Conservation (phyloP, 2,113 vertebrate genomes). For the Lamprotornis superbus region DNA sequence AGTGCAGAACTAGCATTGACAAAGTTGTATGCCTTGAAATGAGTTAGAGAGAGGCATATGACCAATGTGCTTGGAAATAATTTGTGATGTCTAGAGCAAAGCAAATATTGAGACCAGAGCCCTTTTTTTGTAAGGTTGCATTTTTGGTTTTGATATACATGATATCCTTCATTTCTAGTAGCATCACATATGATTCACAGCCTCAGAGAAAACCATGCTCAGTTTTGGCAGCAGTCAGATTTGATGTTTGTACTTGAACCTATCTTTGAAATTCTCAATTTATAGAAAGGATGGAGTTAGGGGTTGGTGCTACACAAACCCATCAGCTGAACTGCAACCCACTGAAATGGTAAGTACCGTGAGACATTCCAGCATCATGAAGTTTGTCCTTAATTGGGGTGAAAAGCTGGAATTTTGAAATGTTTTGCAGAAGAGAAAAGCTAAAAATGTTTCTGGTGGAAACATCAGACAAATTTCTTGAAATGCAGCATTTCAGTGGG, state of each 20-base stretch:
- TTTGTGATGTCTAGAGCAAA: neutral
- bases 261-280: neutral
- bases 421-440: neutral
- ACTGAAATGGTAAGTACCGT: neutral
- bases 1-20: neutral
- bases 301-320: neutral
- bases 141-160: neutral
- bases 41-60: neutral
- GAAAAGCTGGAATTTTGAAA: conserved; percentile 5
- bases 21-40: neutral
- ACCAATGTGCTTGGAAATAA: neutral
- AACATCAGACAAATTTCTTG: neutral
- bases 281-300: neutral
- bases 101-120: neutral
- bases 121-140: neutral
- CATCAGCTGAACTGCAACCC: neutral
- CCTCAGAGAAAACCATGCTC: neutral
- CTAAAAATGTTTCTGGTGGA: neutral
- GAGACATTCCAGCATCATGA: neutral
- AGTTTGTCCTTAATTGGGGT: neutral
- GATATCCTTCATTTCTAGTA: neutral
- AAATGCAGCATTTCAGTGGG: neutral
- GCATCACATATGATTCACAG: neutral
- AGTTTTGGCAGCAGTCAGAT: neutral
- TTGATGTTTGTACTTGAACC: neutral